Conservation (phyloP, 1,140 invertebrate species). For the Microvelia longipes region DNA sequence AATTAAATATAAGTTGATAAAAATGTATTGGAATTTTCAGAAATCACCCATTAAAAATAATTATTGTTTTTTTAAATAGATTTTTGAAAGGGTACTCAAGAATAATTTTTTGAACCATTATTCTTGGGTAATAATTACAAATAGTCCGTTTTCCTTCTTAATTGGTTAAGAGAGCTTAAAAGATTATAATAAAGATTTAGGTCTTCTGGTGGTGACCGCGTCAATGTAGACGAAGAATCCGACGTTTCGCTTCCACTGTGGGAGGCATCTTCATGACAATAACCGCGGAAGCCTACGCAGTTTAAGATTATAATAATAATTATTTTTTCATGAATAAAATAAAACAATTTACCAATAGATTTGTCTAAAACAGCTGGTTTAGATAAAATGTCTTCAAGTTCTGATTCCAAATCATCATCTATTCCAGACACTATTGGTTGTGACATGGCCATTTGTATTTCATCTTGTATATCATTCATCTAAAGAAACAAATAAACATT, state of each 20-base stretch:
- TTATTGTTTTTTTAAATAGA: no score
- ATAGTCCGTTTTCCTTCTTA: background rate
- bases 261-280: no score
- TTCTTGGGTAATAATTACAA: background rate
- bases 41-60: no score
- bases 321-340: background rate
- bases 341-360: background rate
- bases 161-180: background rate
- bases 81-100: no score
- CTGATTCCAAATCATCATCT: slow-evolving; percentile 32
- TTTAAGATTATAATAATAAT: background rate
- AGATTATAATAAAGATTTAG: no score
- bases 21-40: no score
- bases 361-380: background rate
- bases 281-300: no score
- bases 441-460: slow-evolving; percentile 28
- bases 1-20: no score
- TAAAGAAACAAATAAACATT: slow-evolving; percentile 17
- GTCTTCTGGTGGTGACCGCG: no score
- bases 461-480: slow-evolving; percentile 30
- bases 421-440: slow-evolving; percentile 23
- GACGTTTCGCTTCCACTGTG: no score
- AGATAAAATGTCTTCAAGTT: slow-evolving; percentile 27
- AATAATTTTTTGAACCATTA: background rate
- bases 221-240: no score